Evolutionary conservation across 2,797 vertebrate species (phyloP), one percentile per base, ranked within the genome.

Genomic region (Cetoscarus ocellatus): DNA sequence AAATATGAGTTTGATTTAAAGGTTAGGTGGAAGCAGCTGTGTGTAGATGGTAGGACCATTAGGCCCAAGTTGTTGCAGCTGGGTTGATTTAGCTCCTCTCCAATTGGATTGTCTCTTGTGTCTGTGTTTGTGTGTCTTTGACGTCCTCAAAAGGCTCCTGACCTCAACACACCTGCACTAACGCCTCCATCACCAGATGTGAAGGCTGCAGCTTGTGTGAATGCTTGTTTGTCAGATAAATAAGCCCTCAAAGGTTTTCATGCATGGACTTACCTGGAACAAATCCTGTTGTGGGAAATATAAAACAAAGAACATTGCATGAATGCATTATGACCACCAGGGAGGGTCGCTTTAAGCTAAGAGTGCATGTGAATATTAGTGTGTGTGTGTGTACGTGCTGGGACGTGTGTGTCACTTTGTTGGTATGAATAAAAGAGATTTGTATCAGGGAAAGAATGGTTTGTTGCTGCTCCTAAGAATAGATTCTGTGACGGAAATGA

Each of bases 401-500:
- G 67, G 14, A 50, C 40, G 68, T 44, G 18, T 34, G 49, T 0
- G 27, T 63, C 66, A 48, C 15, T 69, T 50, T 70, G 59, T 68
- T 77, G 38, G 61, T 78, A 73, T 86, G 82, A 86, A 82, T 81
- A 85, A 83, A 83, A 74, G 69, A 89, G 85, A 91, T 92, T 85
- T 88, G 79, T 91, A 89, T 91, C 87, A 40, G 80, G 67, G 62
- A 88, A 84, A 87, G 75, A 90, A 82, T 77, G 78, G 83, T 86
- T 89, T 86, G 80, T 82, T 91, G 82, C 73, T 72, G 83, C 86
- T 91, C 89, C 89, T 85, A 92, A 92, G 90, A 93, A 93, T 92
- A 93, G 91, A 91, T 77, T 82, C 66, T 90, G 85, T 92, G 90
- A 93, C 83, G 86, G 88, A 91, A 92, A 87, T 90, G 85, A 92